These are phyloP conservation scores for Hecatera dysodea DNA, from an alignment of 2,888 invertebrate genomes.

Conservation along the genomic window DNA sequence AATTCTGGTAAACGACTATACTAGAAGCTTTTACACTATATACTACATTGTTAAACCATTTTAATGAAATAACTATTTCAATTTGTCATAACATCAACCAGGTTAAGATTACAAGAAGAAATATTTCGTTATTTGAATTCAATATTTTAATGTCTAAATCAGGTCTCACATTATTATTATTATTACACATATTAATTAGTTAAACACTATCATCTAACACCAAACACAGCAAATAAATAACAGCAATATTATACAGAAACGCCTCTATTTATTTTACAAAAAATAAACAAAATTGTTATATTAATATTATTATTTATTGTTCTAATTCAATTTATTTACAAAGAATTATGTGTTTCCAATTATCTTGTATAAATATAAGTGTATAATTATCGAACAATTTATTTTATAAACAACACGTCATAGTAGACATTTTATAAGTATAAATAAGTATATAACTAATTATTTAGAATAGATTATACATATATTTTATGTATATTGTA, in stretches of 20 bases:
- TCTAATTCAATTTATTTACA: slow-evolving; percentile 67
- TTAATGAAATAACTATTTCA: slow-evolving; percentile 58
- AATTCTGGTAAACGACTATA: slow-evolving; percentile 71
- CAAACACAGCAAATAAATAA: slow-evolving; percentile 86
- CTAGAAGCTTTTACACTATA: slow-evolving; percentile 70
- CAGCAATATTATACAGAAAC: slow-evolving; percentile 82
- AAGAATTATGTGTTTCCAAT: slow-evolving; percentile 66
- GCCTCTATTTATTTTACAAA: slow-evolving; percentile 67
- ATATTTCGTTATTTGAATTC: slow-evolving; percentile 59
- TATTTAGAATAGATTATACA: slow-evolving; percentile 43
- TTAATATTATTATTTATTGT: slow-evolving; percentile 61
- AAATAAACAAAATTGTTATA: slow-evolving; percentile 52
- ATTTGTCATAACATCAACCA: slow-evolving; percentile 67
- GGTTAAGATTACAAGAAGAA: slow-evolving; percentile 62
- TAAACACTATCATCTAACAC: slow-evolving; percentile 80
- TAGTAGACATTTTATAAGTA: slow-evolving; percentile 52
- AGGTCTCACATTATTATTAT: slow-evolving; percentile 78
- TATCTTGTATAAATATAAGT: slow-evolving; percentile 74
- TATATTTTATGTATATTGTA: slow-evolving; percentile 22
- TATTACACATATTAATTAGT: slow-evolving; percentile 62
- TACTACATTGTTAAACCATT: slow-evolving; percentile 56
- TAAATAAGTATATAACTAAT: slow-evolving; percentile 61
- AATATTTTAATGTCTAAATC: slow-evolving; percentile 74
- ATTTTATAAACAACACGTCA: slow-evolving; percentile 69
- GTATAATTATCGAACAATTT: slow-evolving; percentile 68